Evolutionary conservation across 2,113 vertebrate species (phyloP).

Genomic region (Miniopterus natalensis): DNA sequence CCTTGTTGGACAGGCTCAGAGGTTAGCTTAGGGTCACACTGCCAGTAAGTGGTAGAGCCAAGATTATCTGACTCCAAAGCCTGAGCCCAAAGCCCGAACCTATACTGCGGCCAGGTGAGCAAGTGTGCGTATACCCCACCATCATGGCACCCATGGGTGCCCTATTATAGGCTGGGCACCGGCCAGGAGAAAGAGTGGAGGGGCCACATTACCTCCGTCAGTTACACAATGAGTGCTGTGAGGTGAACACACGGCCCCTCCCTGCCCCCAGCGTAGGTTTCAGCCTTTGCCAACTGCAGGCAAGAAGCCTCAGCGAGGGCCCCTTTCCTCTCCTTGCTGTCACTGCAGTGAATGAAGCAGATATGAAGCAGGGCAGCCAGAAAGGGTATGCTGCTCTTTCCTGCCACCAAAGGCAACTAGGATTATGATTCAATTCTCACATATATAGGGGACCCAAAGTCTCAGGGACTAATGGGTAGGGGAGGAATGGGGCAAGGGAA

Average conservation of each 20-base stretch:
- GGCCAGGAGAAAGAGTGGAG: not conserved
- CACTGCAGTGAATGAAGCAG: not conserved
- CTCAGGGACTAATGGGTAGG: not conserved
- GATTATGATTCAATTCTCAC: not conserved
- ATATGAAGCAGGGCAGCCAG: not conserved
- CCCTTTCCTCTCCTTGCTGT: not conserved
- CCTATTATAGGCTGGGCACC: not conserved
- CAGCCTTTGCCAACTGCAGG: not conserved
- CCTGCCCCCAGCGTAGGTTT: not conserved
- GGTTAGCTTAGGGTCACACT: not conserved
- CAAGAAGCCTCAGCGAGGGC: not conserved
- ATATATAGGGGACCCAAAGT: not conserved
- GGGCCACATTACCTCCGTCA: not conserved
- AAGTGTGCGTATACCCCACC: not conserved
- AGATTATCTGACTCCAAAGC: not conserved
- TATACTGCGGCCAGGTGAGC: not conserved
- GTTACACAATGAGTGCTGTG: not conserved
- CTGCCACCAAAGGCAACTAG: not conserved
- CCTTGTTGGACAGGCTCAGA: not conserved
- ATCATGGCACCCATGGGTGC: not conserved
- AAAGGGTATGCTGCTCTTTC: not conserved
- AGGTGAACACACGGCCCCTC: not conserved
- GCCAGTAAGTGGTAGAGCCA: not conserved
- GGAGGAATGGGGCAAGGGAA: not conserved
- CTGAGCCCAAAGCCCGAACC: not conserved